Conservation (phyloP, 2,113 vertebrate species). For the Echinops telfairi region DNA sequence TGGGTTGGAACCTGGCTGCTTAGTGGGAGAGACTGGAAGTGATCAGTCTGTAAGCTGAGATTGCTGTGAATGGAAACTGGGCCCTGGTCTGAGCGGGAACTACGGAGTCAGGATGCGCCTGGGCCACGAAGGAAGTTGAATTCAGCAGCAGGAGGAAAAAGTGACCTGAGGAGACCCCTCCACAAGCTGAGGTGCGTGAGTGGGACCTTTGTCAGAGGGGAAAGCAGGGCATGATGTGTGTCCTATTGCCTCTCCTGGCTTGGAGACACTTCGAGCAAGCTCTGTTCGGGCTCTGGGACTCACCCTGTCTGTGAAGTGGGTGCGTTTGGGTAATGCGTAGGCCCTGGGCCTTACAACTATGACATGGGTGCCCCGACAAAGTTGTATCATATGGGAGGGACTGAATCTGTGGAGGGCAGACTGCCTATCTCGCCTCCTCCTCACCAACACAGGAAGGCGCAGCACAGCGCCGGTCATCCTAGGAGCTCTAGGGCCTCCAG, state of each 20-base stretch:
- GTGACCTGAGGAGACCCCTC: not conserved
- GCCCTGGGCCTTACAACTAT: slow-evolving; percentile 4
- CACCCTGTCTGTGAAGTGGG: not conserved
- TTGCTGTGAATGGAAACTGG: not conserved
- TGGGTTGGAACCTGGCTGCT: not conserved
- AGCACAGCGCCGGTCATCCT: not conserved
- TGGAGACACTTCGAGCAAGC: no score
- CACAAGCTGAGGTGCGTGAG: not conserved
- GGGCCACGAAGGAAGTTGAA: not conserved
- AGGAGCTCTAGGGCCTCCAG: not conserved
- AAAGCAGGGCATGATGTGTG: not conserved
- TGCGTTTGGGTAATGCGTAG: not conserved
- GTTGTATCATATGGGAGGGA: not conserved
- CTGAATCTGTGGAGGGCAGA: not conserved
- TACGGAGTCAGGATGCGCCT: not conserved
- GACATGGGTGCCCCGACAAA: not conserved
- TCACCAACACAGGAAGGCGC: not conserved
- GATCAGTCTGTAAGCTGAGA: not conserved
- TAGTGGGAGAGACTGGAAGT: not conserved
- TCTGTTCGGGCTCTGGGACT: no score
- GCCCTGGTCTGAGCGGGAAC: not conserved
- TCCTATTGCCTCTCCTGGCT: not conserved
- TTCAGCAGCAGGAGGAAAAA: not conserved
- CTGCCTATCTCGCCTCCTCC: not conserved
- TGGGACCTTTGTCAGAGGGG: not conserved